Percentiles rank a stretch among this genome's conserved stretches.
phyloP scores from a whole-genome alignment of 2,888 invertebrate species.

The Bibio marci region DNA sequence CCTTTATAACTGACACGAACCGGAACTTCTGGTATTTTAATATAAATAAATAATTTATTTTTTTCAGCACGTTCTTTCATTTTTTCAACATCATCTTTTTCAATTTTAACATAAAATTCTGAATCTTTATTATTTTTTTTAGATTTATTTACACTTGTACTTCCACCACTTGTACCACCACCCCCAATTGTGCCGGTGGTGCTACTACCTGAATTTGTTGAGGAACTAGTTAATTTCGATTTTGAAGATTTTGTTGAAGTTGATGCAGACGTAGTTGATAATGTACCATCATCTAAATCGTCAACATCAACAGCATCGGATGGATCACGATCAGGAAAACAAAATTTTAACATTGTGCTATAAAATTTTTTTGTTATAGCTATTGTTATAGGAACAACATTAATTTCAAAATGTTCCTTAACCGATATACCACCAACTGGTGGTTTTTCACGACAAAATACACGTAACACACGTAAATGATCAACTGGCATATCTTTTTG shows the following conservation, averaged over 20 bases:
- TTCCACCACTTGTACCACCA: too few relatives aligned
- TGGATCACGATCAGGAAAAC: conserved; percentile 86
- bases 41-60: conserved; percentile 96
- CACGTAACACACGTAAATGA: conserved; percentile 76
- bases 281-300: conserved; percentile 35
- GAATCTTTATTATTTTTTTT: conserved; percentile 57
- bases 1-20: conserved; percentile 90
- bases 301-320: conserved; percentile 50
- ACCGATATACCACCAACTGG: conserved; percentile 98
- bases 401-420: conserved; percentile 98
- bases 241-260: conserved; percentile 22
- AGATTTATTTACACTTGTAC: conserved; percentile 18
- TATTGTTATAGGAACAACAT: conserved; percentile 84
- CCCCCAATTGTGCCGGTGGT: too few relatives aligned
- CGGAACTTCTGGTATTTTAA: conserved; percentile 95
- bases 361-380: conserved; percentile 92
- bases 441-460: conserved; percentile 89
- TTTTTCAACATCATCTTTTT: conserved; percentile 85
- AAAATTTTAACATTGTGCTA: conserved; percentile 92
- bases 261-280: conserved; percentile 25
- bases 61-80: conserved; percentile 87
- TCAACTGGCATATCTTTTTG: conserved; percentile 80
- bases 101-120: conserved; percentile 78
- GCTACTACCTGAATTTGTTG: conserved; percentile 6
- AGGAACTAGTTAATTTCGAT: conserved; percentile 20